Evolutionary conservation across 2,113 vertebrate genomes (phyloP).

Genomic region (Synchiropus splendidus): DNA sequence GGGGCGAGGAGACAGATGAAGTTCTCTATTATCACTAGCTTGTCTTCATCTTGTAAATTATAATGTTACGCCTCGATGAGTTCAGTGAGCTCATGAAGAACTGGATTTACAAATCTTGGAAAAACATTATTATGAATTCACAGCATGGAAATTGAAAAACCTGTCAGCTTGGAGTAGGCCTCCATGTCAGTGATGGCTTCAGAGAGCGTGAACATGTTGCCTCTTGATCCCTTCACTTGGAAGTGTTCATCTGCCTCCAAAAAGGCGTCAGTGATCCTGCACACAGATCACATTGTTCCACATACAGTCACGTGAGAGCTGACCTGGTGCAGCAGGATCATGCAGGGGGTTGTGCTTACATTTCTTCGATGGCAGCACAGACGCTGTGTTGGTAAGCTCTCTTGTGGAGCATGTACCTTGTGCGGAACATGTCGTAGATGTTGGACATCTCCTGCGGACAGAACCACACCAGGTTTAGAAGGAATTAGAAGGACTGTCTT

Average conservation of each 20-base stretch:
- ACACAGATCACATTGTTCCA: not conserved
- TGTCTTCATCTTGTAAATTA: too few species aligned
- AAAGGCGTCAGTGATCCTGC: constrained; percentile 89
- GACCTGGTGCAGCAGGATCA: too few species aligned
- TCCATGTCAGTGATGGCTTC: constrained; percentile 88
- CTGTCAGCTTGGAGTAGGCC: constrained; percentile 88
- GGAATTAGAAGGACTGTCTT: too few species aligned
- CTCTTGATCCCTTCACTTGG: constrained; percentile 64
- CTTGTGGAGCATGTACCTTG: constrained; percentile 79
- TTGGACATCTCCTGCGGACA: constrained; percentile 78
- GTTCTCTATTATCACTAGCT: too few species aligned
- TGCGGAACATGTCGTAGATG: constrained; percentile 94
- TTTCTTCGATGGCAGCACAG: constrained; percentile 83
- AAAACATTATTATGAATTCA: too few species aligned
- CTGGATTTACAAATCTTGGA: too few species aligned
- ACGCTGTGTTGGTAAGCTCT: constrained; percentile 93
- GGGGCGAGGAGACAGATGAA: too few species aligned
- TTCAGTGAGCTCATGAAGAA: too few species aligned
- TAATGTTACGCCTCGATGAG: too few species aligned
- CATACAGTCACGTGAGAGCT: too few species aligned
- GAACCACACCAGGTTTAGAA: not conserved
- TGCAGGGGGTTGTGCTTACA: constrained; percentile 79
- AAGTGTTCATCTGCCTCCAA: constrained; percentile 78
- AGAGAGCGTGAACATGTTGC: constrained; percentile 70
- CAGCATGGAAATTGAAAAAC: too few species aligned